These are phyloP conservation scores for Athetis lepigone DNA, from an alignment of 2,888 invertebrate species.

Conservation along the genomic window DNA sequence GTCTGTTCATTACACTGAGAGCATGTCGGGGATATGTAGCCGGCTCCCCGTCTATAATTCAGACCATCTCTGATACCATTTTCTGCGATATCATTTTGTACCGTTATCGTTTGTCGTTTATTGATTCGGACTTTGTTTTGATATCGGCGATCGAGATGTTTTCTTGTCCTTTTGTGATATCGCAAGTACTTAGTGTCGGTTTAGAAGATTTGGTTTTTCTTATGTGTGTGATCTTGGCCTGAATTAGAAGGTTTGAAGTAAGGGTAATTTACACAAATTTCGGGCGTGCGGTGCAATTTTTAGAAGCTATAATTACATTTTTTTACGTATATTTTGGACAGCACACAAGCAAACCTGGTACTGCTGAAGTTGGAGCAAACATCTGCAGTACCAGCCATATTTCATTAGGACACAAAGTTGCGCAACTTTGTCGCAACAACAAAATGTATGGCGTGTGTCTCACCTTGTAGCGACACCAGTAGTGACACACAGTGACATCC, in stretches of 20 bases:
- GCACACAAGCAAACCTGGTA: too few relatives aligned
- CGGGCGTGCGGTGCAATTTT: too few relatives aligned
- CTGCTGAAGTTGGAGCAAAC: too few relatives aligned
- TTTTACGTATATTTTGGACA: too few relatives aligned
- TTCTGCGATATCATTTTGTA: conserved; percentile 67
- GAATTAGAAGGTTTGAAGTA: neutral
- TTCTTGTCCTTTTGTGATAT: neutral
- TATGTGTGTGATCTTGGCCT: neutral
- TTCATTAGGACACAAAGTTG: too few relatives aligned
- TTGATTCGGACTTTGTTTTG: conserved; percentile 21
- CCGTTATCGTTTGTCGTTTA: conserved; percentile 15
- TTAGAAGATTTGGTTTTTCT: neutral
- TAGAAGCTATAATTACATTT: too few relatives aligned
- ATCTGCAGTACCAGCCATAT: too few relatives aligned
- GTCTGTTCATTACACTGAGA: conserved; percentile 83
- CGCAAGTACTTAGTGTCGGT: neutral
- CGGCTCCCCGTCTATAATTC: conserved; percentile 77
- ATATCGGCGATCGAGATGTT: neutral
- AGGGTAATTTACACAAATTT: too few relatives aligned
- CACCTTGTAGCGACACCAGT: too few relatives aligned
- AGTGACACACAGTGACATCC: too few relatives aligned
- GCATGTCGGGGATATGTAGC: conserved; percentile 73
- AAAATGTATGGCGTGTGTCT: too few relatives aligned
- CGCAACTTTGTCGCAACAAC: too few relatives aligned
- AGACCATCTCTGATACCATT: conserved; percentile 68